phyloP scores from a whole-genome alignment of 2,797 vertebrate species.

The Vespertilio murinus region DNA sequence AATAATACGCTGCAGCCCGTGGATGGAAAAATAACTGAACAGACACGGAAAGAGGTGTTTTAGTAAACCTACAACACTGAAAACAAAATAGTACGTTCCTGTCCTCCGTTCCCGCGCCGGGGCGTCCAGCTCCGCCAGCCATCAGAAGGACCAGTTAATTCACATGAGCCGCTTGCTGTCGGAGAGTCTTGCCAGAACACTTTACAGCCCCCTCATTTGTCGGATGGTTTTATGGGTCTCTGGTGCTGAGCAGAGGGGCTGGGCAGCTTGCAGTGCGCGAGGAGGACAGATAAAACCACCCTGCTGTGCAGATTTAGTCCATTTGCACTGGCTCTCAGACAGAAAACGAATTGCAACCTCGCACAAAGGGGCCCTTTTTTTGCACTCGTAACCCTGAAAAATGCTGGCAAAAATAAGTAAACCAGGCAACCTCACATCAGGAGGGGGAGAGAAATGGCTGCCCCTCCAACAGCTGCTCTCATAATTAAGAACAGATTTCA shows the following conservation, averaged over 20 bases:
- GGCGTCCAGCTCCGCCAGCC: slow-evolving; percentile 67
- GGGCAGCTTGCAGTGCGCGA: slow-evolving; percentile 83
- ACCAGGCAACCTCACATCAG: slow-evolving; percentile 86
- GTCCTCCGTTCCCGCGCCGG: slow-evolving; percentile 76
- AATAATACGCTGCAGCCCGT: neutral
- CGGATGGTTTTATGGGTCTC: slow-evolving; percentile 84
- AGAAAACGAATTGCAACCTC: slow-evolving; percentile 86
- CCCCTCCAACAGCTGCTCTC: slow-evolving; percentile 86
- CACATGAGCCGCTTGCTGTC: slow-evolving; percentile 78
- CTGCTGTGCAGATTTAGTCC: slow-evolving; percentile 85
- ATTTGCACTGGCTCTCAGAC: slow-evolving; percentile 84
- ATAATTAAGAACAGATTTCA: slow-evolving; percentile 91
- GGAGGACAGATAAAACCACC: slow-evolving; percentile 84
- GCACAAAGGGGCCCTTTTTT: slow-evolving; percentile 84
- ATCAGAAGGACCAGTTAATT: slow-evolving; percentile 78
- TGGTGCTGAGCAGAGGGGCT: slow-evolving; percentile 83
- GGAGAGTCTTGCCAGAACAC: slow-evolving; percentile 82
- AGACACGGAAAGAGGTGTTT: slow-evolving; percentile 67
- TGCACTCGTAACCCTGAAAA: slow-evolving; percentile 84
- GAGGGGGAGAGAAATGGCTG: slow-evolving; percentile 82
- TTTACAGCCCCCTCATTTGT: slow-evolving; percentile 82
- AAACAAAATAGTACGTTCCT: slow-evolving; percentile 79
- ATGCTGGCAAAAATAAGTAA: slow-evolving; percentile 85
- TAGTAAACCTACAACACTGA: slow-evolving; percentile 75
- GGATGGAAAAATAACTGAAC: slow-evolving; percentile 64